Evolutionary conservation across 2,888 invertebrate species (phyloP).

Genomic region (Nebria salina): DNA sequence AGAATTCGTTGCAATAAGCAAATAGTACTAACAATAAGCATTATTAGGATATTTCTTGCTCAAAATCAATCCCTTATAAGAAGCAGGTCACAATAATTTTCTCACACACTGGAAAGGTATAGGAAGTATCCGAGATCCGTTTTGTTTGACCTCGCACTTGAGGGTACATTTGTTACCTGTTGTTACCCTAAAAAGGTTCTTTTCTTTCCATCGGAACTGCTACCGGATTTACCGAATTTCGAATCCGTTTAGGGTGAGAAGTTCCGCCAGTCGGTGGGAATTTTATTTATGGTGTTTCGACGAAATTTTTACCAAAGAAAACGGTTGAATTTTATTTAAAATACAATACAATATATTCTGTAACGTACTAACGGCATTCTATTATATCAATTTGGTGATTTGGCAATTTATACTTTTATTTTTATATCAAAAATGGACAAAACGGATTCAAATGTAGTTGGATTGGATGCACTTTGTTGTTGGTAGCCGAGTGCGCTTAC

Average conservation of each 20-base stretch:
- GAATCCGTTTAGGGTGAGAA: constrained; percentile 7
- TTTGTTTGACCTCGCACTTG: constrained; percentile 20
- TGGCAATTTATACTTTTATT: not conserved
- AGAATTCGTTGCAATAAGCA: not conserved
- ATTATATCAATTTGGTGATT: not conserved
- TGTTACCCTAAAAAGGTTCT: constrained; percentile 14
- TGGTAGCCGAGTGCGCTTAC: not conserved
- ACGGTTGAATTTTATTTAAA: constrained; percentile 1
- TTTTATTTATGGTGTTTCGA: constrained; percentile 3
- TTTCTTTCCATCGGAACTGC: constrained; percentile 21
- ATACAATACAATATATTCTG: constrained; percentile 7
- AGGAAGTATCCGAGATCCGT: constrained; percentile 28
- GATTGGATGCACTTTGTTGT: not conserved
- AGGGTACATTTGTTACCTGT: constrained; percentile 26
- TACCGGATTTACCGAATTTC: constrained; percentile 3
- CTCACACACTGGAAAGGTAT: constrained; percentile 5
- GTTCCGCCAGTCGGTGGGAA: not conserved
- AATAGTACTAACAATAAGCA: not conserved
- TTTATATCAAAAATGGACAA: too few species aligned
- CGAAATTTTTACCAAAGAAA: constrained; percentile 12
- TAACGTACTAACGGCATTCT: constrained; percentile 3
- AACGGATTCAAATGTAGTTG: too few species aligned
- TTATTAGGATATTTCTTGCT: not conserved
- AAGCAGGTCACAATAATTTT: constrained; percentile 24
- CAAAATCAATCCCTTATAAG: not conserved